Percentiles rank a stretch among this genome's conserved stretches.
Conservation (phyloP, 2,113 vertebrate genomes). For the Nerophis lumbriciformis region DNA sequence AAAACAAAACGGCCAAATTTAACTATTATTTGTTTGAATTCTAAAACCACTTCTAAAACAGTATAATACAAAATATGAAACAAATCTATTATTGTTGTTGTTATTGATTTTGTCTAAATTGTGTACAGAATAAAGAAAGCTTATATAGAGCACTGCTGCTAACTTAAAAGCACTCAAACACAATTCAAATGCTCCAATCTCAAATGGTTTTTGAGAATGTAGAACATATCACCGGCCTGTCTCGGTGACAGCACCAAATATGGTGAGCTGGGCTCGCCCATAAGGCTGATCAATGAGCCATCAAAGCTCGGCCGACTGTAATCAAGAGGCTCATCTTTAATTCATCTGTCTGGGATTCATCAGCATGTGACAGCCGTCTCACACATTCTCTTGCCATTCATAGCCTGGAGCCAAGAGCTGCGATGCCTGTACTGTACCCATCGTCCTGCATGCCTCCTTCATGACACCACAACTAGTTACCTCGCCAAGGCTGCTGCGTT, state of each 20-base stretch:
- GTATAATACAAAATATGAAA: too few species aligned
- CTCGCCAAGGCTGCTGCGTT: neutral
- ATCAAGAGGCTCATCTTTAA: slow-evolving; percentile 69
- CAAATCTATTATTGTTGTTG: too few species aligned
- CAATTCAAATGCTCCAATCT: neutral
- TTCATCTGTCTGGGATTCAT: slow-evolving; percentile 67
- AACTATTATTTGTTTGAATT: too few species aligned
- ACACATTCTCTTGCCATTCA: slow-evolving; percentile 20
- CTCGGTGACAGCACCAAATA: slow-evolving; percentile 18
- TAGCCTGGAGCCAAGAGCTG: slow-evolving; percentile 29
- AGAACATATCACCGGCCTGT: slow-evolving; percentile 12
- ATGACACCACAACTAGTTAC: neutral
- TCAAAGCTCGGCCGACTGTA: slow-evolving; percentile 45
- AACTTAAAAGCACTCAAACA: neutral
- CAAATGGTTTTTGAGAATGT: neutral
- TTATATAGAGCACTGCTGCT: neutral
- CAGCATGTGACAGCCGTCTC: slow-evolving; percentile 58
- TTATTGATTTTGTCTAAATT: too few species aligned
- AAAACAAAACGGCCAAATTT: too few species aligned
- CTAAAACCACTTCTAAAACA: too few species aligned
- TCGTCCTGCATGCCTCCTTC: neutral
- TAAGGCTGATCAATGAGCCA: slow-evolving; percentile 48
- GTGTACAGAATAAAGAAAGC: neutral
- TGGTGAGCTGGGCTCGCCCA: slow-evolving; percentile 23
- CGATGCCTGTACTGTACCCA: slow-evolving; percentile 10